phyloP scores from a whole-genome alignment of 2,888 invertebrate species.

The Plebejus argus region DNA sequence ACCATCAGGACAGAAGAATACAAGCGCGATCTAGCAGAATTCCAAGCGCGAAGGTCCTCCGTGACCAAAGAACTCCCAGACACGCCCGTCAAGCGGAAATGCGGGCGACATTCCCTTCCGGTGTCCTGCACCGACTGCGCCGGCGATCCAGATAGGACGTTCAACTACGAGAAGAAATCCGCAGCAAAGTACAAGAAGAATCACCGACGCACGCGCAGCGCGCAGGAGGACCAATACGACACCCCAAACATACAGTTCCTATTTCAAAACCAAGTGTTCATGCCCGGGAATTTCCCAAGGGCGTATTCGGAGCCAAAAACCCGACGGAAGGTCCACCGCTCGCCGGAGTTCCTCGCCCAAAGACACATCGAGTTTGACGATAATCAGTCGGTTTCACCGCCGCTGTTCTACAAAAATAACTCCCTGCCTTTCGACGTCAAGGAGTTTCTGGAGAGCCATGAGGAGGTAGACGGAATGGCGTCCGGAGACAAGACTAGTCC shows the following conservation, averaged over 20 bases:
- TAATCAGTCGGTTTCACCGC: slow-evolving; percentile 55
- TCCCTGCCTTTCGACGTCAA: slow-evolving; percentile 61
- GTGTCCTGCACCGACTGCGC: slow-evolving; percentile 69
- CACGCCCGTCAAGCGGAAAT: slow-evolving; percentile 66
- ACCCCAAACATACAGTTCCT: slow-evolving; percentile 74
- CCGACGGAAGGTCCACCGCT: slow-evolving; percentile 49
- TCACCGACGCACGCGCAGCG: slow-evolving; percentile 56
- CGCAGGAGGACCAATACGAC: slow-evolving; percentile 54
- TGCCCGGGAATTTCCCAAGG: slow-evolving; percentile 66
- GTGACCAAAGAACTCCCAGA: slow-evolving; percentile 56
- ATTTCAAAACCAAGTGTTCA: slow-evolving; percentile 76
- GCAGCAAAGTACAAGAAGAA: slow-evolving; percentile 67
- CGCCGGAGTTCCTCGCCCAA: slow-evolving; percentile 57
- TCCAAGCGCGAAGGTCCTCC: slow-evolving; percentile 68
- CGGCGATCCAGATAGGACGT: slow-evolving; percentile 63
- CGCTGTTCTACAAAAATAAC: slow-evolving; percentile 65
- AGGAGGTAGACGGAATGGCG: slow-evolving; percentile 56
- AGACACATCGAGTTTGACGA: slow-evolving; percentile 60
- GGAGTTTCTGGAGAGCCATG: slow-evolving; percentile 54
- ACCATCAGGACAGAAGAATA: slow-evolving; percentile 75
- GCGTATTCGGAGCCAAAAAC: slow-evolving; percentile 60
- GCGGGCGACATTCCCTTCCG: slow-evolving; percentile 68
- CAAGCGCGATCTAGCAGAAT: slow-evolving; percentile 73
- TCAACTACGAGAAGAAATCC: slow-evolving; percentile 73
- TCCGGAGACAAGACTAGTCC: slow-evolving; percentile 57